Evolutionary conservation across 2,797 vertebrate genomes (phyloP).

Genomic region (Simalia tracyae): DNA sequence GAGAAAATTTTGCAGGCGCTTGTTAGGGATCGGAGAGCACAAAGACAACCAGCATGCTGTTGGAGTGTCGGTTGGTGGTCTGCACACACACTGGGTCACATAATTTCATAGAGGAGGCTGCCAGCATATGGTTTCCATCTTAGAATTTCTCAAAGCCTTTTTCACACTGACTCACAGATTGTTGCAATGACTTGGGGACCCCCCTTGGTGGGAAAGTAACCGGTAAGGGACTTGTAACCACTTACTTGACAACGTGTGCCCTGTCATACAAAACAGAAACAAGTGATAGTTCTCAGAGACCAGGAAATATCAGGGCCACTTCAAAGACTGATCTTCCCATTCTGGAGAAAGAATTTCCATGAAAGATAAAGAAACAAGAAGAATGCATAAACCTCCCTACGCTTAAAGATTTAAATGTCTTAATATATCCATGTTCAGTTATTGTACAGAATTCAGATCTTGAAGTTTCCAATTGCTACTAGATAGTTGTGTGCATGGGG

Average conservation of each 20-base stretch:
- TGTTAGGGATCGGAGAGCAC: neutral
- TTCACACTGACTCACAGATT: conserved; percentile 32
- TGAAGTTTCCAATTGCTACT: neutral
- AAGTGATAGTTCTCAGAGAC: neutral
- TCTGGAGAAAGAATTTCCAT: neutral
- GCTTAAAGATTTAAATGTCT: neutral
- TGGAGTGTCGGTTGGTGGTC: conserved; percentile 57
- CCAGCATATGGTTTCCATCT: conserved; percentile 32
- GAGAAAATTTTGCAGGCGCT: conserved; percentile 44
- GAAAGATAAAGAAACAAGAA: neutral
- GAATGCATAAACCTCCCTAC: neutral
- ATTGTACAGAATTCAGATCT: neutral
- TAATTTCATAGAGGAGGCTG: conserved; percentile 24
- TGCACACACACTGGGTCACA: conserved; percentile 13
- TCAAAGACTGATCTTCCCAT: neutral
- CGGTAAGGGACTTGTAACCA: conserved; percentile 11
- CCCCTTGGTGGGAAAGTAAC: conserved; percentile 31
- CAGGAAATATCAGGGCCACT: neutral
- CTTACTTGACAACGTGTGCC: conserved; percentile 1
- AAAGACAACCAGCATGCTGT: conserved; percentile 28
- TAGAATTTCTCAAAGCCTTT: conserved; percentile 37
- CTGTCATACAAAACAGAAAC: neutral
- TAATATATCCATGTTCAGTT: neutral
- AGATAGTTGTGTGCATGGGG: neutral
- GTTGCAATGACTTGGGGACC: neutral